A percentile compares a stretch with the other conserved stretches of the same genome.
phyloP scores from a whole-genome alignment of 2,888 invertebrate genomes.

The Protonemura montana region DNA sequence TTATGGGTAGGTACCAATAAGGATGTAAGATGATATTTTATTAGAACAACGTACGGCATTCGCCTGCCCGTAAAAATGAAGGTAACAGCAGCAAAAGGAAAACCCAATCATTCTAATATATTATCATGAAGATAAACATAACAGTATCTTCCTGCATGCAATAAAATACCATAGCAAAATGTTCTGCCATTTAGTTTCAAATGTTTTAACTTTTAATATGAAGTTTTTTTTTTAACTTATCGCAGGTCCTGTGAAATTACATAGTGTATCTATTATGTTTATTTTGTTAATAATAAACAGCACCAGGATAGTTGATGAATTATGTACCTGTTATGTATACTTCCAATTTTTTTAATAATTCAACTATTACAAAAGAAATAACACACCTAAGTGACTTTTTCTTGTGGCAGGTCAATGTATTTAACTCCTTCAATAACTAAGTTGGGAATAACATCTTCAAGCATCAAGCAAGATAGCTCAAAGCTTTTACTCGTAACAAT shows the following conservation, averaged over 20 bases:
- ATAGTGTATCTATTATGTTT: background rate
- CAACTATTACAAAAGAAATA: background rate
- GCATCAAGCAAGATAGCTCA: slow-evolving; percentile 72
- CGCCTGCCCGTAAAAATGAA: background rate
- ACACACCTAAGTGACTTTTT: background rate
- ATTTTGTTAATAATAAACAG: background rate
- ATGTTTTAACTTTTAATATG: slow-evolving; percentile 7
- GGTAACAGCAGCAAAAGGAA: background rate
- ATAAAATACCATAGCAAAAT: background rate
- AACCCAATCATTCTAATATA: background rate
- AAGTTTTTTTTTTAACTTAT: background rate
- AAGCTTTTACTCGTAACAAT: slow-evolving; percentile 65
- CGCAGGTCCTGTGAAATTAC: background rate
- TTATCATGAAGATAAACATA: background rate
- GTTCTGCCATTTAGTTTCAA: slow-evolving; percentile 7
- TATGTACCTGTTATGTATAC: background rate
- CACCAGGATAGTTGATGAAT: slow-evolving; percentile 9
- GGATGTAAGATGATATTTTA: background rate
- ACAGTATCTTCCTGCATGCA: background rate
- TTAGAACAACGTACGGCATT: background rate
- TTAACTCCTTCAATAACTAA: slow-evolving; percentile 60
- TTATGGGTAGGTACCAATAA: background rate
- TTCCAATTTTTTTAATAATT: background rate
- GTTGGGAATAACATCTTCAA: slow-evolving; percentile 71
- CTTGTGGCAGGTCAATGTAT: slow-evolving; percentile 33